Percentiles rank a stretch among this genome's conserved stretches.
phyloP scores from a whole-genome alignment of 2,888 invertebrate species.

The Stenolophus ochropezus region DNA sequence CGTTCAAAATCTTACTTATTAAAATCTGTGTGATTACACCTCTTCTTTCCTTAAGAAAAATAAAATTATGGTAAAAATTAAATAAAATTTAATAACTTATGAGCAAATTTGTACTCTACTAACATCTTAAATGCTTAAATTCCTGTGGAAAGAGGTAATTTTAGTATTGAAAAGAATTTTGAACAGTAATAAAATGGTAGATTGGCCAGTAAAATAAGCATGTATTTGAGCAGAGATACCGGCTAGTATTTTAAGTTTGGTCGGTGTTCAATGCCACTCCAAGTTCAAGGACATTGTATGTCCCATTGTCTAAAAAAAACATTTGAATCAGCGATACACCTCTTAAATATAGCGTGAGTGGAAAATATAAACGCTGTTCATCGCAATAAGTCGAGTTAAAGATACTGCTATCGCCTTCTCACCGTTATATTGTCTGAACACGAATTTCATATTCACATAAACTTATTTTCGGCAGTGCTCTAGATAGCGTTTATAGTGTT shows the following conservation, averaged over 20 bases:
- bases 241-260: slow-evolving; percentile 16
- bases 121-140: no score
- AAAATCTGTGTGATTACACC: no score
- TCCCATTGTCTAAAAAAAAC: slow-evolving; percentile 41
- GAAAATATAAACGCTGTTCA: slow-evolving; percentile 17
- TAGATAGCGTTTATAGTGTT: slow-evolving; percentile 63
- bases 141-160: no score
- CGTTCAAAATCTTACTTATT: no score
- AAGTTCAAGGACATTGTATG: slow-evolving; percentile 41
- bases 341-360: slow-evolving; percentile 41
- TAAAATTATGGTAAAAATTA: no score
- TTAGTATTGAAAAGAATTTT: neutral
- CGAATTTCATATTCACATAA: slow-evolving; percentile 43
- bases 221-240: neutral
- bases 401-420: neutral
- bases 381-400: neutral
- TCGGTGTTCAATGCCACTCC: slow-evolving; percentile 21
- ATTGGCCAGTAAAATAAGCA: neutral
- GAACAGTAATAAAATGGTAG: neutral
- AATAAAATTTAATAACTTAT: no score
- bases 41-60: no score
- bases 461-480: slow-evolving; percentile 60
- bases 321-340: slow-evolving; percentile 3
- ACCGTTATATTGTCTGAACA: slow-evolving; percentile 41
- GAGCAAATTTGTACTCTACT: no score